Percentiles rank a stretch among this genome's conserved stretches.
These are phyloP conservation scores for Hoplias malabaricus DNA, from an alignment of 2,113 vertebrate genomes.

Conservation along the genomic window DNA sequence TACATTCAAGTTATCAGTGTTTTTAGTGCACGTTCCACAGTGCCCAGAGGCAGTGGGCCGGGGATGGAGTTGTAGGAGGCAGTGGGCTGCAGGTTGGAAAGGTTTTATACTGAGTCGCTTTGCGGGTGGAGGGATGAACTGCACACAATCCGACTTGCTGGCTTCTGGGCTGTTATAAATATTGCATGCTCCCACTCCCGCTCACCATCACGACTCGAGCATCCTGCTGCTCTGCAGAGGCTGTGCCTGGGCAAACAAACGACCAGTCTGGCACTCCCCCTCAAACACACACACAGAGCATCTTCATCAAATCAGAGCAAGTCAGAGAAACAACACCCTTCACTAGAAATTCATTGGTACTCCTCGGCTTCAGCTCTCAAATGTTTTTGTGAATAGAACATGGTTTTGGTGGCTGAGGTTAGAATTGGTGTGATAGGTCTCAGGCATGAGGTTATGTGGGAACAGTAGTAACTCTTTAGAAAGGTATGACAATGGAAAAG, in stretches of 20 bases:
- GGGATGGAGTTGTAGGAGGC: constrained; percentile 33
- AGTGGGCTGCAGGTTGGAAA: constrained; percentile 30
- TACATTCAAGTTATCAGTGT: background rate
- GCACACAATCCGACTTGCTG: constrained; percentile 10
- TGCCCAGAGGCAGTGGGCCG: constrained; percentile 15
- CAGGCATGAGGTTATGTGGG: constrained; percentile 39
- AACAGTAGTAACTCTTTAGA: constrained; percentile 16
- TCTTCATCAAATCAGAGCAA: background rate
- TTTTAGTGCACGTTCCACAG: background rate
- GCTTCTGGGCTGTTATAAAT: constrained; percentile 37
- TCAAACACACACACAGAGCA: background rate
- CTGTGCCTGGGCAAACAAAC: background rate
- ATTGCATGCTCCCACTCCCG: constrained; percentile 31
- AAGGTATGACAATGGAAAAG: constrained; percentile 13
- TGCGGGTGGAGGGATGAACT: constrained; percentile 15
- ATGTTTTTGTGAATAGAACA: background rate
- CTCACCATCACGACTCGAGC: constrained; percentile 27
- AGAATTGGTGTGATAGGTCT: constrained; percentile 16
- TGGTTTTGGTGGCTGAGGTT: background rate
- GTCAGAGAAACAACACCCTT: background rate
- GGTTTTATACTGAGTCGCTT: constrained; percentile 7
- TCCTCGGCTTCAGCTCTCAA: background rate
- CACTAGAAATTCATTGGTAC: background rate
- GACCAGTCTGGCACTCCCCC: no score
- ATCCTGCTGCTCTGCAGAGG: constrained; percentile 3